A percentile compares a stretch with the other conserved stretches of the same genome.
phyloP scores from a whole-genome alignment of 2,888 invertebrate species.

The Meghimatium bilineatum region DNA sequence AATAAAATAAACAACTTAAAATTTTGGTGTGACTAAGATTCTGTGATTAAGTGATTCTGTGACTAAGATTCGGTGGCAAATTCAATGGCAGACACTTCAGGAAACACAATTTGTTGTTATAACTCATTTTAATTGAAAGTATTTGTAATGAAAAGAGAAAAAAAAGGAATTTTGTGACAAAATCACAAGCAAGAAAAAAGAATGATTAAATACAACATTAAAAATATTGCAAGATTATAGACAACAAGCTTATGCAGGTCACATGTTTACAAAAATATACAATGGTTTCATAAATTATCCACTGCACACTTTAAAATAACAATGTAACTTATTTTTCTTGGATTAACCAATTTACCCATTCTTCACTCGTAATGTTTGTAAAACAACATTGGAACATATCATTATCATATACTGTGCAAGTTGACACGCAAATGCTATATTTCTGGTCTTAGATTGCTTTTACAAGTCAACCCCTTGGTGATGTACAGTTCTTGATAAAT shows the following conservation, averaged over 20 bases:
- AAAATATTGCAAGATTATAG: background rate
- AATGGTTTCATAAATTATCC: too few species aligned
- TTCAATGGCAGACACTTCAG: background rate
- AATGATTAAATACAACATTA: background rate
- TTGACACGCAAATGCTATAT: too few species aligned
- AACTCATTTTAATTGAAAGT: conserved; percentile 28
- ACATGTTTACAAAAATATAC: background rate
- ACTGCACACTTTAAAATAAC: too few species aligned
- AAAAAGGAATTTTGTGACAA: conserved; percentile 1
- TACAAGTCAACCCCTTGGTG: too few species aligned
- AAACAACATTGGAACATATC: too few species aligned
- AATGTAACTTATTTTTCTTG: too few species aligned
- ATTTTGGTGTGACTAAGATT: background rate
- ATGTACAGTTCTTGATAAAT: too few species aligned
- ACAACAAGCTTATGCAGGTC: background rate
- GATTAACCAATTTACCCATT: too few species aligned
- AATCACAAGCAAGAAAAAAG: conserved; percentile 9
- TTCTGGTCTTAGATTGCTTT: too few species aligned
- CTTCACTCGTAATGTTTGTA: too few species aligned
- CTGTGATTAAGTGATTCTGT: background rate
- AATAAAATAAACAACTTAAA: conserved; percentile 2
- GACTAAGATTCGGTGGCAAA: background rate
- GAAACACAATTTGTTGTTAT: background rate
- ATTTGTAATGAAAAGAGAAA: conserved; percentile 10
- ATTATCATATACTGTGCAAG: too few species aligned